These are phyloP conservation scores for Octomys mimax DNA, from an alignment of 2,797 vertebrate genomes.

Conservation along the genomic window DNA sequence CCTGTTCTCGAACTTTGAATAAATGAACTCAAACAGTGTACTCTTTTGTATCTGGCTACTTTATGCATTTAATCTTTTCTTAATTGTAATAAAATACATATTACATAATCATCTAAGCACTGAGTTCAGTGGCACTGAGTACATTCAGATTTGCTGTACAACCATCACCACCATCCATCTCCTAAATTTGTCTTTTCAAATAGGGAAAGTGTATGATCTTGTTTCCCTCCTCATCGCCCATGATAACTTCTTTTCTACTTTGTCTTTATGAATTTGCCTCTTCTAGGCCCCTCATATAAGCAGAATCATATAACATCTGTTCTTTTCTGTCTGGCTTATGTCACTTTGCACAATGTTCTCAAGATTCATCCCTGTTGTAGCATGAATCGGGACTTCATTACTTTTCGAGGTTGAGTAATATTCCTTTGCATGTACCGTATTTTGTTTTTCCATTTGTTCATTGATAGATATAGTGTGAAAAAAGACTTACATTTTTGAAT, in stretches of 20 bases:
- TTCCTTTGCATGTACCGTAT: not conserved
- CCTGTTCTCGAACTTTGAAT: not conserved
- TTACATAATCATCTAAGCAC: not conserved
- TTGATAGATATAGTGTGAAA: not conserved
- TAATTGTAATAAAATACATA: not conserved
- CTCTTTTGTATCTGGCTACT: not conserved
- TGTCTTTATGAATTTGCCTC: not conserved
- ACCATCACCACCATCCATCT: not conserved
- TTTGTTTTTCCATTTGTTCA: not conserved
- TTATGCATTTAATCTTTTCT: slow-evolving; percentile 22
- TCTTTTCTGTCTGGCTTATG: not conserved
- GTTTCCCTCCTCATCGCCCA: not conserved
- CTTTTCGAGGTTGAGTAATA: not conserved
- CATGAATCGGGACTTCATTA: not conserved
- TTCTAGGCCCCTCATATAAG: not conserved
- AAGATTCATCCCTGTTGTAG: not conserved
- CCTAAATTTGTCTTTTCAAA: slow-evolving; percentile 5
- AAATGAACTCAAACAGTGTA: not conserved
- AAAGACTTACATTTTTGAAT: not conserved
- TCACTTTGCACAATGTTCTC: not conserved
- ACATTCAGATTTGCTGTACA: not conserved
- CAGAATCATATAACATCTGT: not conserved
- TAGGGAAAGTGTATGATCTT: not conserved
- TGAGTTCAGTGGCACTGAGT: not conserved
- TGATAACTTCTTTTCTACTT: not conserved